Evolutionary conservation across 2,888 invertebrate species (phyloP).

Genomic region (Spisula solida): DNA sequence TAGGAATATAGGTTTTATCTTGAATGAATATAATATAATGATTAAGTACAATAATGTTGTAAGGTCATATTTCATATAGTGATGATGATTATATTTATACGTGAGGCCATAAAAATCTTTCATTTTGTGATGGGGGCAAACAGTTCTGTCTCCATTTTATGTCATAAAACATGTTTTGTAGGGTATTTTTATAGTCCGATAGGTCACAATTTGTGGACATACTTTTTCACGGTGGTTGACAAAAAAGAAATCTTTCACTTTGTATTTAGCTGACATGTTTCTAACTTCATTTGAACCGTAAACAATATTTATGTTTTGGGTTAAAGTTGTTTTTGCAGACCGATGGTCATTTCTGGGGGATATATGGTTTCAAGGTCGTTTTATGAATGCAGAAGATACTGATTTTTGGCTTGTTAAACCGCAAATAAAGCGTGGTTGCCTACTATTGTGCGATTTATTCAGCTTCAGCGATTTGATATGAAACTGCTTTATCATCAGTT

Average conservation of each 20-base stretch:
- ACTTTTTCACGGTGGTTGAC: background rate
- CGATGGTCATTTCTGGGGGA: background rate
- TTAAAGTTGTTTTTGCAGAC: background rate
- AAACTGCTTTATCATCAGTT: no score
- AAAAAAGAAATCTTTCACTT: background rate
- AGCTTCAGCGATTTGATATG: no score
- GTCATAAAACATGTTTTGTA: background rate
- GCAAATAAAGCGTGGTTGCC: no score
- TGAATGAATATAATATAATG: background rate
- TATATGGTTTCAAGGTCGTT: background rate
- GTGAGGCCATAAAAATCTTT: background rate
- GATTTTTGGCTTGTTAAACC: no score
- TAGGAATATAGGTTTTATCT: background rate
- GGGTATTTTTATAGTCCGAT: background rate
- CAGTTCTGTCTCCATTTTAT: background rate
- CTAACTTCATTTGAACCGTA: background rate
- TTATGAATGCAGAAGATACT: no score
- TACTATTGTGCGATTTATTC: no score
- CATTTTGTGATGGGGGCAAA: background rate
- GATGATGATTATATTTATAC: background rate
- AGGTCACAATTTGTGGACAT: background rate
- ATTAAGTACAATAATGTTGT: conserved; percentile 2
- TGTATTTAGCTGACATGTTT: background rate
- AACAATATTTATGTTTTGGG: background rate
- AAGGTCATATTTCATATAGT: background rate